Evolutionary conservation across 1,140 invertebrate genomes (phyloP), one percentile per base, ranked within the genome.

Genomic region (Philopotamus ludificatus): DNA sequence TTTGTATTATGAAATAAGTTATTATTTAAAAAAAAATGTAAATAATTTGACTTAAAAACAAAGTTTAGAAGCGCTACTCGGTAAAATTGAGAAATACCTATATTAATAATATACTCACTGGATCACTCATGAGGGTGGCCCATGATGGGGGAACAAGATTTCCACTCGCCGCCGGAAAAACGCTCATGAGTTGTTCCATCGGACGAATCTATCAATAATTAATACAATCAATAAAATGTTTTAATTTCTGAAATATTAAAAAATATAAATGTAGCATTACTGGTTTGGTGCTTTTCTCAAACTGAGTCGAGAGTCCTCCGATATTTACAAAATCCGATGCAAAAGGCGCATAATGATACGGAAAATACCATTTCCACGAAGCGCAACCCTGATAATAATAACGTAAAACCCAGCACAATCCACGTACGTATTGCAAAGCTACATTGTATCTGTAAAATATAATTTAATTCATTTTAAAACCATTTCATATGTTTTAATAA

Each of bases 281-380:
- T 16, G 95, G 95, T 76, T 88, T 80, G 0, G 95, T 97, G 45
- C 87, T 88, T 74, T 84, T 91, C 73, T 94, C 90, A 81, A 99
- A 99, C 72, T 89, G 84, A 0, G 92, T 93, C 44, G 89, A 87
- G 1, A 97, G 78, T 9, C 91, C 88, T 51, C 85, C 86, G 39
- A 99, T 92, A 74, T 98, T 94, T 20, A 94, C 84, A 79, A 99
- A 99, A 82, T 99, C 97, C 1, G 96, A 98, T 2, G 98, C 97
- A 83, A 99, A 99, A n/a, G 97, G 97, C 1, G 98, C 97, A 84
- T 99, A 99, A 80, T 99, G 97, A 77, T 97, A 99, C 0, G 98
- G 98, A 79, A 95, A 99, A 81, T 98, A 99, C 98, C 98, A 99
- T 78, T 97, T 94, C 98, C 98, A 99, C 1, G 95, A 98, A 18